Percentiles rank a stretch among this genome's conserved stretches.
phyloP scores from a whole-genome alignment of 1,140 invertebrate genomes.

The Ptiloglossa arizonensis region DNA sequence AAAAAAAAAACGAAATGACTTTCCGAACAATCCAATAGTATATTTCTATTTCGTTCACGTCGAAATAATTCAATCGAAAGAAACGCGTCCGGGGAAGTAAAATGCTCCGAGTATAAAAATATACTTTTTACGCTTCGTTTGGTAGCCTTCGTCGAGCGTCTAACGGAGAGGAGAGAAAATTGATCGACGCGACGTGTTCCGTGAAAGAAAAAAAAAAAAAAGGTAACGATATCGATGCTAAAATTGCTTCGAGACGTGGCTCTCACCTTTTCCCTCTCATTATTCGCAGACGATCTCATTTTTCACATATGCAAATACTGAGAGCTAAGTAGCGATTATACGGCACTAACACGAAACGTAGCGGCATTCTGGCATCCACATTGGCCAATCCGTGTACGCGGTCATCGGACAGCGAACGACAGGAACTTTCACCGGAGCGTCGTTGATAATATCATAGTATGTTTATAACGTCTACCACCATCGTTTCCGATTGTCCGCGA shows the following conservation, averaged over 20 bases:
- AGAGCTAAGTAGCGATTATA: not conserved
- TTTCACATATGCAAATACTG: not conserved
- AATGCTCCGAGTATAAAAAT: too few species aligned
- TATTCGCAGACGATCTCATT: slow-evolving; percentile 2
- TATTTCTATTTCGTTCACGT: too few species aligned
- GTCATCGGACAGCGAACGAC: slow-evolving; percentile 37
- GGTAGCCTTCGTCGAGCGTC: too few species aligned
- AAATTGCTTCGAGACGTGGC: not conserved
- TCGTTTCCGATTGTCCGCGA: slow-evolving; percentile 48
- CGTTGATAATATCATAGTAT: slow-evolving; percentile 55
- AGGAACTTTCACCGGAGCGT: slow-evolving; percentile 58
- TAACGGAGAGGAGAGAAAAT: not conserved
- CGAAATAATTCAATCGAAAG: too few species aligned
- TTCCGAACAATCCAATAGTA: too few species aligned
- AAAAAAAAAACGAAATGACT: too few species aligned
- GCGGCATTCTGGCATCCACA: slow-evolving; percentile 47
- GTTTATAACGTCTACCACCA: slow-evolving; percentile 48
- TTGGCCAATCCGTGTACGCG: slow-evolving; percentile 32
- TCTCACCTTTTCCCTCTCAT: not conserved
- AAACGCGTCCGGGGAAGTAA: too few species aligned
- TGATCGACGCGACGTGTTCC: not conserved
- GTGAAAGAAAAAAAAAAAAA: not conserved
- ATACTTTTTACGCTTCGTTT: too few species aligned
- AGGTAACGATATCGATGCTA: not conserved
- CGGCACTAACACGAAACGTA: slow-evolving; percentile 23